Evolutionary conservation across 2,888 invertebrate genomes (phyloP).

Genomic region (Drosophila leonis): DNA sequence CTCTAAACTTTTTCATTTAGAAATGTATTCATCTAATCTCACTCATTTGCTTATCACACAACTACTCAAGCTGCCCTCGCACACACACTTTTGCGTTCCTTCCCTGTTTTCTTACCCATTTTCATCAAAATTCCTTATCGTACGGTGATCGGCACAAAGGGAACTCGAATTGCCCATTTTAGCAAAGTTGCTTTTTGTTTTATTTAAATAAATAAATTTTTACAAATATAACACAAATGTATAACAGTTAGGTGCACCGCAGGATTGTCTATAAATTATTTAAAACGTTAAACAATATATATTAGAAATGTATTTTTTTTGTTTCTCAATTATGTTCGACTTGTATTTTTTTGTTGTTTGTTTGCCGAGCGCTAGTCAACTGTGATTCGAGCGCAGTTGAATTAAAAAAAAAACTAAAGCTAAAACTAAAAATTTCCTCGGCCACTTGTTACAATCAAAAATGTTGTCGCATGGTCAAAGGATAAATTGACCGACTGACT

Average conservation of each 20-base stretch:
- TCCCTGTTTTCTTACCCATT: slow-evolving; percentile 76
- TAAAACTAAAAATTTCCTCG: slow-evolving; percentile 50
- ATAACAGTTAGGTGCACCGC: slow-evolving; percentile 10
- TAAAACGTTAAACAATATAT: not conserved
- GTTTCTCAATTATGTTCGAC: not conserved
- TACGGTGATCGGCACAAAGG: slow-evolving; percentile 83
- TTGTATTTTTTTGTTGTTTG: slow-evolving; percentile 11
- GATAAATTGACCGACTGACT: slow-evolving; percentile 53
- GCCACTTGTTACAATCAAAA: slow-evolving; percentile 70
- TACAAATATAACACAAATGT: slow-evolving; percentile 2
- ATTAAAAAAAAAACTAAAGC: slow-evolving; percentile 64
- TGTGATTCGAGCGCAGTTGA: slow-evolving; percentile 65
- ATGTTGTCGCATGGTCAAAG: slow-evolving; percentile 52
- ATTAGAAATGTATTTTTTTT: slow-evolving; percentile 1
- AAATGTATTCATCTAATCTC: too few relatives aligned
- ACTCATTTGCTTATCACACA: not conserved
- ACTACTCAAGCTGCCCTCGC: not conserved
- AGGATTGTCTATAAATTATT: slow-evolving; percentile 24
- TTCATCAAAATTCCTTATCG: slow-evolving; percentile 76
- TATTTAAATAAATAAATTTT: not conserved
- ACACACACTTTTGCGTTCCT: not conserved
- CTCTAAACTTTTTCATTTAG: too few relatives aligned
- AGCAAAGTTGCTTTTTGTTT: not conserved
- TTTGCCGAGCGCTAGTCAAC: slow-evolving; percentile 27
- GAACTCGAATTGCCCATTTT: slow-evolving; percentile 85